phyloP scores from a whole-genome alignment of 2,888 invertebrate genomes.

The Lepidocyrtoides sp. region DNA sequence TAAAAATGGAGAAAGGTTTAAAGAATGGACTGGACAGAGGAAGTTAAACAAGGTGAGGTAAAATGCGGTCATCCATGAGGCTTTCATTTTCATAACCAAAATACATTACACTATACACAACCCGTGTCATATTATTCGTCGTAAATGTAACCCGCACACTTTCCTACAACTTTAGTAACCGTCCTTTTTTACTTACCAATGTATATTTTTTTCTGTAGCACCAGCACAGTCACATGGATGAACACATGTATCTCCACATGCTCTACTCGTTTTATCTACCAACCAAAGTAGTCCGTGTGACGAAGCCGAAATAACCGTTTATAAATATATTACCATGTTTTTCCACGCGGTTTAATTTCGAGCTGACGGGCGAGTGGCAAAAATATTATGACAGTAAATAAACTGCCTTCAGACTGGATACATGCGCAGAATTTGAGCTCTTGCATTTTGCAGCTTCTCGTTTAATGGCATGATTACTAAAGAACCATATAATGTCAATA shows the following conservation, averaged over 20 bases:
- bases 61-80: slow-evolving; percentile 72
- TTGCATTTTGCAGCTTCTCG: background rate
- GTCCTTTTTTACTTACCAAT: background rate
- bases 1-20: background rate
- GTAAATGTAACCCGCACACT: too few species aligned
- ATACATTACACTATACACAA: background rate
- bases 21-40: background rate
- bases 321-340: slow-evolving; percentile 53
- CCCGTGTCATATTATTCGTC: slow-evolving; percentile 25
- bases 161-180: too few species aligned
- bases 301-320: slow-evolving; percentile 22
- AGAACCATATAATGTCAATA: too few species aligned
- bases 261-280: background rate
- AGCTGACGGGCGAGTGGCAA: background rate
- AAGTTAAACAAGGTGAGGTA: slow-evolving; percentile 67
- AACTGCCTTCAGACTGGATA: background rate
- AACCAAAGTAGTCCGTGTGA: background rate
- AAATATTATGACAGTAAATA: slow-evolving; percentile 30
- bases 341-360: slow-evolving; percentile 64
- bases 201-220: background rate
- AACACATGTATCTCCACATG: background rate
- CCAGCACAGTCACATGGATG: background rate
- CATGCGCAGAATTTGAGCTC: background rate
- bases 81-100: slow-evolving; percentile 34
- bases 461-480: too few species aligned